Evolutionary conservation across 2,113 vertebrate genomes (phyloP), one percentile per base, ranked within the genome.

Genomic region (mouse (Mus musculus)): DNA sequence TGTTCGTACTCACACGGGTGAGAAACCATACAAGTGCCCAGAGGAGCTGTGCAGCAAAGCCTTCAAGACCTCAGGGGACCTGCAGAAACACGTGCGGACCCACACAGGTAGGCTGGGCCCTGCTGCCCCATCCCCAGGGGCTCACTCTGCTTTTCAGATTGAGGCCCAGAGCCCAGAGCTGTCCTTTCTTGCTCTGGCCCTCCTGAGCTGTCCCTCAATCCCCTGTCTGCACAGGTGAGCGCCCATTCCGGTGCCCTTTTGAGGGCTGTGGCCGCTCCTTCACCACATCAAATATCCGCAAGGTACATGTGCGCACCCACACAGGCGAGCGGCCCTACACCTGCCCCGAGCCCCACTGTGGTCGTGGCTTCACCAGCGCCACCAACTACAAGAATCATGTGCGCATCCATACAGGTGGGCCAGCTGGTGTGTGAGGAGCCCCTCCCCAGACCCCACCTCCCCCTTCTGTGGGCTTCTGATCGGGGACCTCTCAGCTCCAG

Each of bases 301-400:
- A 99, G 95, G 99, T 99, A 69, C 99, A 99, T 92, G 98, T 99
- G 97, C 98, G 99, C 20, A 99, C 99, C 0, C 99, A 99, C 98
- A 99, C 99, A 0, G 99, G 99, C 0, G 99, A 99, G 98, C 96
- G 99, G 76, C 99, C 99, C 0, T 99, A 99, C 97, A 93, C 98
- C 97, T 99, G 99, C 61, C 97, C 98, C 0, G 98, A 99, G 97
- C 99, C 98, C 17, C 97, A 94, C 97, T 99, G 99, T 0, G 99
- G 99, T 42, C 98, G 99, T 4, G 99, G 99, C 95, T 99, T 99
- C 97, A 99, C 99, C 96, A 99, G 99, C 0, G 99, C 99, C 93
- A 99, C 99, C 97, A 99, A 99, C 97, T 99, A 99, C 98, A 99
- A 99, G 98, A 99, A 99, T 96, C 99, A 99, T 95, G 98, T 99